Conservation (phyloP, 2,888 invertebrate species). For the Eledone cirrhosa region DNA sequence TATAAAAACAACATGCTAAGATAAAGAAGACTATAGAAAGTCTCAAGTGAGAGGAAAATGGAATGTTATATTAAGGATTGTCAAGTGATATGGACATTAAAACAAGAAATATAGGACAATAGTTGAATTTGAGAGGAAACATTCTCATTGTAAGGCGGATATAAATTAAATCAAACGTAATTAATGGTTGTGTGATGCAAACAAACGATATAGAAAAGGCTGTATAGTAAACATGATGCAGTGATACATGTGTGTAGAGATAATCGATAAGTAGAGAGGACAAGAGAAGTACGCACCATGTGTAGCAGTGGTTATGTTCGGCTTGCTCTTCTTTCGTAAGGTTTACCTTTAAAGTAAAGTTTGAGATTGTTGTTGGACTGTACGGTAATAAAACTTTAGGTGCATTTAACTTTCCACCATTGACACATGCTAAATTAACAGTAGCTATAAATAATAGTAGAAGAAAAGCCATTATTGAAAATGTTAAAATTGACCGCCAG, state of each 20-base stretch:
- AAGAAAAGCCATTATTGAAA: not conserved
- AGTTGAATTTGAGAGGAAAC: too few species aligned
- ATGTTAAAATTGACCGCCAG: constrained; percentile 9
- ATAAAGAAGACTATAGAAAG: too few species aligned
- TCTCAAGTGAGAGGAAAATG: too few species aligned
- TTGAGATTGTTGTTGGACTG: not conserved
- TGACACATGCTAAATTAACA: not conserved
- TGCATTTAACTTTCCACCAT: constrained; percentile 19
- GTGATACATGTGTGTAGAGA: not conserved
- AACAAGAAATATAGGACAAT: too few species aligned
- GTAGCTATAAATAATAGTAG: not conserved
- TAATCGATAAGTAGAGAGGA: not conserved
- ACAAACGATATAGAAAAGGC: too few species aligned
- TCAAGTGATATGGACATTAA: too few species aligned
- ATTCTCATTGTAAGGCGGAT: too few species aligned
- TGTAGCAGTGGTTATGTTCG: constrained; percentile 20
- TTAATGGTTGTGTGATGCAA: too few species aligned
- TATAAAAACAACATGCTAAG: too few species aligned
- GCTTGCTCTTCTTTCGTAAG: not conserved
- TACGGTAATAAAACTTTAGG: constrained; percentile 15
- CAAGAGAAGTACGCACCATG: constrained; percentile 10
- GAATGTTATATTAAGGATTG: too few species aligned
- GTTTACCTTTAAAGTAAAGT: constrained; percentile 14
- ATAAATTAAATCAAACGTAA: too few species aligned
- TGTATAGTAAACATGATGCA: too few species aligned